phyloP scores from a whole-genome alignment of 2,113 vertebrate species.

The Caloenas nicobarica region DNA sequence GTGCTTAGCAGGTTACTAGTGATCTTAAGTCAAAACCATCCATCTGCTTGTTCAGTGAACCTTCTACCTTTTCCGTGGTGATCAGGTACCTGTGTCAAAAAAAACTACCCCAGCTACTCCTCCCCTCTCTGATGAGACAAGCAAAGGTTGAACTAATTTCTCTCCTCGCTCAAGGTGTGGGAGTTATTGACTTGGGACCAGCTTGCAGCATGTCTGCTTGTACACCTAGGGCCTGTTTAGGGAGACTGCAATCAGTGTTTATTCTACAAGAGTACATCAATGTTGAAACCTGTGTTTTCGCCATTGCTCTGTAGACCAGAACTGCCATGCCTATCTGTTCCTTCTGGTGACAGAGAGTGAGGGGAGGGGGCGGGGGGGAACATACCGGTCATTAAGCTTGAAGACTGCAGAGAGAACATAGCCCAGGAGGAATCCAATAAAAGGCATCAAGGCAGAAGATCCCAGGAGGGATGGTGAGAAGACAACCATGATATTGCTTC shows the following conservation, averaged over 20 bases:
- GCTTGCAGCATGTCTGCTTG: background rate
- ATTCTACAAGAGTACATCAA: background rate
- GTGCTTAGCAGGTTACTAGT: background rate
- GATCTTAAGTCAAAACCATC: background rate
- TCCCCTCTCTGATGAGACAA: background rate
- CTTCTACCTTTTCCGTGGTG: background rate
- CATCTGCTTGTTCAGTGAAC: background rate
- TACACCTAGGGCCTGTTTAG: background rate
- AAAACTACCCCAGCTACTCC: background rate
- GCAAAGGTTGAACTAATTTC: background rate
- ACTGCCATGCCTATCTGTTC: background rate
- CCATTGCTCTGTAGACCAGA: background rate
- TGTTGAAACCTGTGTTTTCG: background rate
- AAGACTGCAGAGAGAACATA: slow-evolving; percentile 77
- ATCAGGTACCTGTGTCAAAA: background rate
- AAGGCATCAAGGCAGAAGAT: slow-evolving; percentile 81
- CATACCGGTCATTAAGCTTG: slow-evolving; percentile 75
- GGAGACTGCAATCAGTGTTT: background rate
- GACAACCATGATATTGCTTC: slow-evolving; percentile 62
- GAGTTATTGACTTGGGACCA: background rate
- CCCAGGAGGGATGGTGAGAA: slow-evolving; percentile 74
- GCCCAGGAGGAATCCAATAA: slow-evolving; percentile 80
- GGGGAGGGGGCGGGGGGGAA: background rate
- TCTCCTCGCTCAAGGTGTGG: background rate
- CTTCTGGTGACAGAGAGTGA: background rate